These are phyloP conservation scores for Mionectes olivaceus DNA, from an alignment of 2,797 vertebrate genomes.

Conservation along the genomic window DNA sequence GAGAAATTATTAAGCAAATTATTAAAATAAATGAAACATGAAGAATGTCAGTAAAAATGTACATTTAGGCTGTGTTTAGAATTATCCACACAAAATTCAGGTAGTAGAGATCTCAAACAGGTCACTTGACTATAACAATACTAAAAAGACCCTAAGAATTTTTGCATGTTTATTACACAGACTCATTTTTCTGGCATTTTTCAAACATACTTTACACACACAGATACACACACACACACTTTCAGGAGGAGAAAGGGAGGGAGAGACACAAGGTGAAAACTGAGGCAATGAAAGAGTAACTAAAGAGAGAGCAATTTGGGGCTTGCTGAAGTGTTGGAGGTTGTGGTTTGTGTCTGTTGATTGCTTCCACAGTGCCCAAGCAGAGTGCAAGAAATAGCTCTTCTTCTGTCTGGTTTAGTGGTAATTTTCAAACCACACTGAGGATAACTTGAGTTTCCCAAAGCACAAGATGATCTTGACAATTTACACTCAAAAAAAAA, in stretches of 20 bases:
- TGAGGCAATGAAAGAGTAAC: neutral
- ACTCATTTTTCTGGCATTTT: neutral
- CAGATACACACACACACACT: rapidly evolving
- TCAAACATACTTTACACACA: rapidly evolving
- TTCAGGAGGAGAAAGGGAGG: neutral
- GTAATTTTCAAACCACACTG: neutral
- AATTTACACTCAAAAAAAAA: neutral
- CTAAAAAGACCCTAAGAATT: neutral
- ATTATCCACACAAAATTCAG: neutral
- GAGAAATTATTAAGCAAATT: neutral
- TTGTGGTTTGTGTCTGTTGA: neutral
- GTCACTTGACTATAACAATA: neutral
- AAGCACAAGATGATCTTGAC: neutral
- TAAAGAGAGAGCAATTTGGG: neutral
- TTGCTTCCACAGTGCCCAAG: neutral
- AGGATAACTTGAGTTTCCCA: neutral
- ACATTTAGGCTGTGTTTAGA: neutral
- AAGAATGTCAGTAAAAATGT: neutral
- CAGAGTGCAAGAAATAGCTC: neutral
- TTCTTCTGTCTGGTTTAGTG: neutral
- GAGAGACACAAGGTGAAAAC: neutral
- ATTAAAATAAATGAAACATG: neutral
- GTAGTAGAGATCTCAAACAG: neutral
- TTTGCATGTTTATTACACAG: neutral
- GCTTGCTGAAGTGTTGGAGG: neutral